phyloP scores from a whole-genome alignment of 1,140 invertebrate genomes.

The Drosophila lacteicornis region DNA sequence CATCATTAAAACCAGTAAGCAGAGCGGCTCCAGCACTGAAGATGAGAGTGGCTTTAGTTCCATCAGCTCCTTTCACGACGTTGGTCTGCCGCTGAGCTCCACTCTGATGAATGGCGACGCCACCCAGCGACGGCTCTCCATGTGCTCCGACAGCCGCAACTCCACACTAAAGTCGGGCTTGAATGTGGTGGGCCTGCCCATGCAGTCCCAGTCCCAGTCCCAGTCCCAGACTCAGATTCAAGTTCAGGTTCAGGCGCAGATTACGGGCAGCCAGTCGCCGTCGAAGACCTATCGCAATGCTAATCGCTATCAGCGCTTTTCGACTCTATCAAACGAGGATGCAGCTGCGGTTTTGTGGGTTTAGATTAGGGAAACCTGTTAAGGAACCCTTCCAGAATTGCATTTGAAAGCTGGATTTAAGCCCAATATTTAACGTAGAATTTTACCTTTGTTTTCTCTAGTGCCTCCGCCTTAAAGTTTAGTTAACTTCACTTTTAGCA shows the following conservation, averaged over 20 bases:
- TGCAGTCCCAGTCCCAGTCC: slow-evolving; percentile 35
- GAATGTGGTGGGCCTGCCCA: slow-evolving; percentile 69
- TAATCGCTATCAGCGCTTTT: slow-evolving; percentile 79
- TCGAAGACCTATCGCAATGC: slow-evolving; percentile 77
- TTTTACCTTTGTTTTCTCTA: slow-evolving; percentile 42
- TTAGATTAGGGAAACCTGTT: slow-evolving; percentile 23
- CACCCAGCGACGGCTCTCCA: slow-evolving; percentile 51
- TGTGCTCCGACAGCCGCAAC: slow-evolving; percentile 72
- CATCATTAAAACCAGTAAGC: slow-evolving; percentile 47
- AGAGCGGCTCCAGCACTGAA: slow-evolving; percentile 85
- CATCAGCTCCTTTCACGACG: slow-evolving; percentile 92
- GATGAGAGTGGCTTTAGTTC: slow-evolving; percentile 93
- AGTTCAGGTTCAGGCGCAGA: slow-evolving; percentile 42
- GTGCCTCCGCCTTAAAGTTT: slow-evolving; percentile 41
- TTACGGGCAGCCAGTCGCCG: slow-evolving; percentile 42
- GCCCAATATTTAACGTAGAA: slow-evolving; percentile 7
- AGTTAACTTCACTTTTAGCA: slow-evolving; percentile 14
- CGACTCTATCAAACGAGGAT: slow-evolving; percentile 82
- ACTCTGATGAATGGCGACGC: slow-evolving; percentile 68
- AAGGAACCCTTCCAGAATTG: neutral
- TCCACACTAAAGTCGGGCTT: slow-evolving; percentile 72
- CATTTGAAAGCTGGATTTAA: neutral
- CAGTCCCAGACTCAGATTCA: slow-evolving; percentile 35
- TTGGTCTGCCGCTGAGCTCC: slow-evolving; percentile 87
- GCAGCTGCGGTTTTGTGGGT: slow-evolving; percentile 80